These are phyloP conservation scores for Tachycineta bicolor DNA, from an alignment of 2,113 vertebrate species.

Conservation along the genomic window DNA sequence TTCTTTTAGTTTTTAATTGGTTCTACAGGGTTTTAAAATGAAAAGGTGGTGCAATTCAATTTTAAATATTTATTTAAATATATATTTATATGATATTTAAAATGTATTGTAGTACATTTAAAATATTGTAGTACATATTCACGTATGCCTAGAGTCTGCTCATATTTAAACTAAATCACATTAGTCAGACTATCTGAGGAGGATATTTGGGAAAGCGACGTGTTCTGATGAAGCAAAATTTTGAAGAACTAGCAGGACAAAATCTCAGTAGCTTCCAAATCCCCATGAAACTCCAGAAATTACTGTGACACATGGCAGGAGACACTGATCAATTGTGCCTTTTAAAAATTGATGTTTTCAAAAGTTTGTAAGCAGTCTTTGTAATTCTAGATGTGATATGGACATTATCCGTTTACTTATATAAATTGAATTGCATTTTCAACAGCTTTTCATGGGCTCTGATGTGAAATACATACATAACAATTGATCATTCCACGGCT, in stretches of 20 bases:
- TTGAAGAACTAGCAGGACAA: not conserved
- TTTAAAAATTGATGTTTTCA: not conserved
- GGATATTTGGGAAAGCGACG: not conserved
- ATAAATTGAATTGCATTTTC: not conserved
- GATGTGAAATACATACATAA: not conserved
- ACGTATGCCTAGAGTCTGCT: not conserved
- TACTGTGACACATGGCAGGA: not conserved
- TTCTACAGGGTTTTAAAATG: not conserved
- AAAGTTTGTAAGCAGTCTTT: not conserved
- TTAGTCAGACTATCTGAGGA: not conserved
- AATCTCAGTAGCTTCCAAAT: not conserved
- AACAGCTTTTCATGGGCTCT: not conserved
- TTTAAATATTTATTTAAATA: too few relatives aligned
- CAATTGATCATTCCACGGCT: not conserved
- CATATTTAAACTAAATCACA: not conserved
- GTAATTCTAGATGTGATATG: not conserved
- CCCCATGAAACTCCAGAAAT: not conserved
- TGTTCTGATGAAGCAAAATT: not conserved
- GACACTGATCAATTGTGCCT: not conserved
- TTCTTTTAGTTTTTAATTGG: not conserved
- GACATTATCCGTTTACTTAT: not conserved
- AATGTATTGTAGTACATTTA: too few relatives aligned
- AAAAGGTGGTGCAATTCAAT: not conserved
- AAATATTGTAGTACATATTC: not conserved
- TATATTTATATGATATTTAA: too few relatives aligned